Conservation (phyloP, 2,888 invertebrate species). For the Athetis lepigone region DNA sequence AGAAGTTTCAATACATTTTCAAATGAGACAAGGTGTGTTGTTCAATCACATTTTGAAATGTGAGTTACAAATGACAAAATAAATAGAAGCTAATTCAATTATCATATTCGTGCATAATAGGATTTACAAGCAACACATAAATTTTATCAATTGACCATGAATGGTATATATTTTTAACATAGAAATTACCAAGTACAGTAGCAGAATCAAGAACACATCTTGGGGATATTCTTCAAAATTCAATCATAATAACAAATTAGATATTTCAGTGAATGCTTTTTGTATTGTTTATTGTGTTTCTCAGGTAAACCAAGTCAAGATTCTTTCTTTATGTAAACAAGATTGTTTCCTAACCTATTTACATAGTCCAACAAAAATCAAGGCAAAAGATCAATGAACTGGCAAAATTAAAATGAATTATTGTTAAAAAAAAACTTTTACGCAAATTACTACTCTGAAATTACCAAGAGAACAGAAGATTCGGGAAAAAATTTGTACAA, state of each 20-base stretch:
- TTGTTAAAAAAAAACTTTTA: constrained; percentile 20
- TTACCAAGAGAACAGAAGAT: constrained; percentile 26
- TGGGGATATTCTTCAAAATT: not conserved
- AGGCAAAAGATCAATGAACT: constrained; percentile 70
- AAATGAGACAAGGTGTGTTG: constrained; percentile 3
- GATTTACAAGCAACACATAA: constrained; percentile 20
- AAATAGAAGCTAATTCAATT: constrained; percentile 30
- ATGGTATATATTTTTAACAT: constrained; percentile 9
- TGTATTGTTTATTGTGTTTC: constrained; percentile 9
- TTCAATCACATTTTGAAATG: not conserved
- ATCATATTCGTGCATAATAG: constrained; percentile 19
- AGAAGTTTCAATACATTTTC: not conserved
- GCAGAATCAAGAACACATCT: constrained; percentile 20
- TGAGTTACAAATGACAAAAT: constrained; percentile 27
- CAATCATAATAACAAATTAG: not conserved
- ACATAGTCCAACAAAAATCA: constrained; percentile 59
- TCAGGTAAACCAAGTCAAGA: constrained; percentile 9
- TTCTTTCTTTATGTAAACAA: constrained; percentile 51
- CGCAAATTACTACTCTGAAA: constrained; percentile 15
- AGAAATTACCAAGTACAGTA: constrained; percentile 4
- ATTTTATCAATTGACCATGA: constrained; percentile 19
- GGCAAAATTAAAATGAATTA: constrained; percentile 43
- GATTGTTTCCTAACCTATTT: constrained; percentile 61
- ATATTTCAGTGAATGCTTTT: constrained; percentile 3
- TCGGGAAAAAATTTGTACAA: constrained; percentile 27